Evolutionary conservation across 2,113 vertebrate genomes (phyloP), one percentile per base, ranked within the genome.

Genomic region (Podarcis raffonei): DNA sequence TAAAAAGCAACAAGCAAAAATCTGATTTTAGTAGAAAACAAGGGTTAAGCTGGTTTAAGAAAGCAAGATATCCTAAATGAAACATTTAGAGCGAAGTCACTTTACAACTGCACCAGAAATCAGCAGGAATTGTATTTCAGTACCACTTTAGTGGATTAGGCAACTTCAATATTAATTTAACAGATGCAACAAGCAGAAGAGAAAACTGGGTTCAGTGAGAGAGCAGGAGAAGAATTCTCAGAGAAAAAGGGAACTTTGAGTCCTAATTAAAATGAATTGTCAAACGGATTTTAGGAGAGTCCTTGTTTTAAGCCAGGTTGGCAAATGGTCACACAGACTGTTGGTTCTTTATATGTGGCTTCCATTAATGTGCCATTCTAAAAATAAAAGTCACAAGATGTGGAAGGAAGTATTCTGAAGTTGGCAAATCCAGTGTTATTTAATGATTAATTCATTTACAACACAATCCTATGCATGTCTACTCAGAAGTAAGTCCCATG

Each of bases 391-490:
- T 27, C 9, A 78, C 23, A 78, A 37, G 30, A 30, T 62, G 27
- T 30, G 23, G 76, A 81, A n/a, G 6, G 62, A 57, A 35, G 20
- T 62, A 86, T 85, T 35, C 13, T 87, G 84, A 94, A 90, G 32
- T 74, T 84, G 83, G 42, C 20, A 32, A 68, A 68, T 59, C 42
- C 20, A 27, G 11, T 69, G 32, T 69, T 83, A 75, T 22, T 75
- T 75, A 20, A 37, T 20, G 20, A 48, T 16, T 57, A 25, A 25
- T 66, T 62, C 20, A 12, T 80, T 80, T 57, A 59, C 48, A 35
- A 30, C 30, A 32, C 57, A 62, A 35, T 25, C 22, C 7, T 62
- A 12, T 22, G 25, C 8, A 35, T 13, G 32, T 23, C 37, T 5
- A 35, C 53, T 66, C 59, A 35, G 59, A 82, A 82, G 59, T 82